Evolutionary conservation across 2,113 vertebrate species (phyloP).

Genomic region (Tiliqua scincoides): DNA sequence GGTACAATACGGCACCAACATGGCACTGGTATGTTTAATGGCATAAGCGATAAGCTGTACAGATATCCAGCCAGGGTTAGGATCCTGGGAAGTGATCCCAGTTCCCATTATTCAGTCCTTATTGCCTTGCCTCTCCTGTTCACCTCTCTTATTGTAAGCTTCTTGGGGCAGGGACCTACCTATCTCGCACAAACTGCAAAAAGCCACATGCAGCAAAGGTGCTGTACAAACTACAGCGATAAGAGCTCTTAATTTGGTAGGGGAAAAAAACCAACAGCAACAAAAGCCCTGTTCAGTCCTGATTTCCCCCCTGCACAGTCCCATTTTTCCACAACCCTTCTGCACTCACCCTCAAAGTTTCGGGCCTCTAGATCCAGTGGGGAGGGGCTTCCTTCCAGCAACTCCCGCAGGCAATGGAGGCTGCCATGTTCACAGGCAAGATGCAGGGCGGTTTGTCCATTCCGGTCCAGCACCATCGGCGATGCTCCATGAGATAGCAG

Average conservation of each 20-base stretch:
- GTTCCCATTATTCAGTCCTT: too few relatives aligned
- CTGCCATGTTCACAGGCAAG: constrained; percentile 86
- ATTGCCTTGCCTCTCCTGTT: neutral
- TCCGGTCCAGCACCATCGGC: constrained; percentile 82
- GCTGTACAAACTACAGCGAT: too few relatives aligned
- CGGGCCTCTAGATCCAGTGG: constrained; percentile 78
- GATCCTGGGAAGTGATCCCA: too few relatives aligned
- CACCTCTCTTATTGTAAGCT: neutral
- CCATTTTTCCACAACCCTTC: accelerated
- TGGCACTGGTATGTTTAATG: too few relatives aligned
- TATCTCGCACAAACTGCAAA: too few relatives aligned
- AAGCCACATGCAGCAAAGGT: too few relatives aligned
- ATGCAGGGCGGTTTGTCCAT: constrained; percentile 85
- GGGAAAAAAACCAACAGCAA: too few relatives aligned
- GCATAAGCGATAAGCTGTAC: too few relatives aligned
- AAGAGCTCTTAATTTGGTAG: too few relatives aligned
- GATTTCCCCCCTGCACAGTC: neutral
- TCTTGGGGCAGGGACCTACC: too few relatives aligned
- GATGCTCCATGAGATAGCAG: constrained; percentile 80
- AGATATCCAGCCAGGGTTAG: too few relatives aligned
- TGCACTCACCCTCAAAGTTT: constrained; percentile 84
- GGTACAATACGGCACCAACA: too few relatives aligned
- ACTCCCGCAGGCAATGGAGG: constrained; percentile 72
- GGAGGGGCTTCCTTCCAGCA: constrained; percentile 67
- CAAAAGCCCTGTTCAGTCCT: neutral